Evolutionary conservation across 2,797 vertebrate species (phyloP).

Genomic region (Lacerta bilineata): DNA sequence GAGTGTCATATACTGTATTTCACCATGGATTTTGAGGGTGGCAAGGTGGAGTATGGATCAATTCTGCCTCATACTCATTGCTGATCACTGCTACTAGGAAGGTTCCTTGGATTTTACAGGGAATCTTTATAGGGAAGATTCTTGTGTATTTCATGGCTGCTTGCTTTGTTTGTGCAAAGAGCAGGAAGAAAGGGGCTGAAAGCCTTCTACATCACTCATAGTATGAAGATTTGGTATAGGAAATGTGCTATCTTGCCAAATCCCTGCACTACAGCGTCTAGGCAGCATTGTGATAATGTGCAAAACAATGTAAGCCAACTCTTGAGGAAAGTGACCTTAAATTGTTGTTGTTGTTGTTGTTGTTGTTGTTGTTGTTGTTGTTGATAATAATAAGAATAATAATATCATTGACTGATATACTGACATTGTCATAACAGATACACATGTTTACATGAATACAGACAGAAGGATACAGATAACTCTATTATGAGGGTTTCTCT

Average conservation of each 20-base stretch:
- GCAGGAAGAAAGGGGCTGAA: neutral
- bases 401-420: too few species aligned
- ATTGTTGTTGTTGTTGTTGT: too few species aligned
- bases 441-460: neutral
- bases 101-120: neutral
- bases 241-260: neutral
- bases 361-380: too few species aligned
- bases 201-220: neutral
- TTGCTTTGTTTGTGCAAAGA: neutral
- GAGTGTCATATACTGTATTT: neutral
- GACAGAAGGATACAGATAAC: neutral
- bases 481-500: neutral
- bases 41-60: neutral
- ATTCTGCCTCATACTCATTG: too few species aligned
- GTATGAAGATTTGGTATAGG: neutral
- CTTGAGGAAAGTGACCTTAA: too few species aligned
- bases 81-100: neutral
- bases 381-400: too few species aligned
- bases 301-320: neutral
- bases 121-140: neutral
- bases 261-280: neutral
- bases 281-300: neutral
- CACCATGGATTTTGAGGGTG: neutral
- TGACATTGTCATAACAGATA: neutral
- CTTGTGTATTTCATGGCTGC: neutral